Evolutionary conservation across 2,888 invertebrate genomes (phyloP).

Genomic region (Morpho deidamia): DNA sequence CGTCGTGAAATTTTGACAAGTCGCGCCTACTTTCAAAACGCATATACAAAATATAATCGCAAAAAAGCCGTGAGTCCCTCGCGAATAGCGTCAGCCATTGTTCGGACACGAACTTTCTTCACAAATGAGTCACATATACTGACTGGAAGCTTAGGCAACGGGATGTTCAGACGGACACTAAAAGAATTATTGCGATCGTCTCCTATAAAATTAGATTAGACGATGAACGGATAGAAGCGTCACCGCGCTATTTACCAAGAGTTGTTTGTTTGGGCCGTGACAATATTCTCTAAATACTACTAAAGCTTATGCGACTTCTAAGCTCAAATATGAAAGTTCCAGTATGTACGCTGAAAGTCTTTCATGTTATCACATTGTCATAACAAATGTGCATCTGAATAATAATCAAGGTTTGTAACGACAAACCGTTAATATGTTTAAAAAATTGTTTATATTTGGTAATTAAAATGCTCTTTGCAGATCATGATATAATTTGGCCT

Average conservation of each 20-base stretch:
- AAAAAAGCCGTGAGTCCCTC: background rate
- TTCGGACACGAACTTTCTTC: conserved; percentile 11
- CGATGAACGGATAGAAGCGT: conserved; percentile 10
- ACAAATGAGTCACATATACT: conserved; percentile 10
- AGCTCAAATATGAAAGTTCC: too few relatives aligned
- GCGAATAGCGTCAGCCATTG: conserved; percentile 1
- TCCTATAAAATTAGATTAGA: conserved; percentile 20
- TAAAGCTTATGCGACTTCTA: background rate
- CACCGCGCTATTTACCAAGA: conserved; percentile 5
- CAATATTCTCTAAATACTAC: background rate
- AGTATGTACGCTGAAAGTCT: too few relatives aligned
- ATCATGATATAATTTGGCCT: too few relatives aligned
- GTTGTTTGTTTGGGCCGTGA: background rate
- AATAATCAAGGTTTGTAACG: too few relatives aligned
- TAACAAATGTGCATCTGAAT: too few relatives aligned
- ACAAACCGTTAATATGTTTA: too few relatives aligned
- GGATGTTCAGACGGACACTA: conserved; percentile 15
- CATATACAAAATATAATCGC: background rate
- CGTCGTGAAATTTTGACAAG: background rate
- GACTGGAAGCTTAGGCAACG: conserved; percentile 14
- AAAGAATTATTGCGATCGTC: conserved; percentile 18
- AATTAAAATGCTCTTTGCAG: too few relatives aligned
- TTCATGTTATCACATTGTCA: too few relatives aligned
- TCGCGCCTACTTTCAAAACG: background rate
- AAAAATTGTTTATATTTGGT: too few relatives aligned